Conservation (phyloP, 2,113 vertebrate species). For the Polypterus senegalus region DNA sequence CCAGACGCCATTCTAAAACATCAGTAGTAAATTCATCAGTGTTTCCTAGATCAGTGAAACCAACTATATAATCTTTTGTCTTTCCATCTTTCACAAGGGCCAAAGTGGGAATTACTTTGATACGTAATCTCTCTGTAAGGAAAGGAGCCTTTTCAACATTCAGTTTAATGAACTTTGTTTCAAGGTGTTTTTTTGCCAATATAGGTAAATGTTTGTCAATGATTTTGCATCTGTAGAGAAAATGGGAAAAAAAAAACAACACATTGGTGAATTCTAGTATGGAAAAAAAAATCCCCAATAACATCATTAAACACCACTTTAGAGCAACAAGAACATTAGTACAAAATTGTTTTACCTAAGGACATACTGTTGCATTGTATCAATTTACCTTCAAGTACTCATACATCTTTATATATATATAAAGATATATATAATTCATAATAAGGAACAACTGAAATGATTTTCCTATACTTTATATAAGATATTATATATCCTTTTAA, state of each 20-base stretch:
- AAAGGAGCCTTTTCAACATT: constrained; percentile 94
- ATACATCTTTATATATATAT: too few species aligned
- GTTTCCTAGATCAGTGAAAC: constrained; percentile 86
- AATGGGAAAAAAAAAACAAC: constrained; percentile 9
- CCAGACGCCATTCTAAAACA: constrained; percentile 87
- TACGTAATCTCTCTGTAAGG: constrained; percentile 77
- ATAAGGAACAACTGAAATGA: too few species aligned
- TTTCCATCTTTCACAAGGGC: constrained; percentile 85
- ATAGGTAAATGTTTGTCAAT: constrained; percentile 78
- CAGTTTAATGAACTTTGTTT: constrained; percentile 93
- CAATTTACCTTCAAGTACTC: too few species aligned
- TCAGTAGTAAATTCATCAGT: constrained; percentile 91
- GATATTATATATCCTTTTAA: too few species aligned
- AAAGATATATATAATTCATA: too few species aligned
- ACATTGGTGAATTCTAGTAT: background rate
- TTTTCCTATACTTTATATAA: too few species aligned
- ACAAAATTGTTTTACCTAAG: background rate
- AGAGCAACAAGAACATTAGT: too few species aligned
- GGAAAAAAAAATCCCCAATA: background rate
- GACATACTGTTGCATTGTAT: too few species aligned
- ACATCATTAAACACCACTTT: background rate
- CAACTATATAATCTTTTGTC: constrained; percentile 84
- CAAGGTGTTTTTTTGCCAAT: constrained; percentile 86
- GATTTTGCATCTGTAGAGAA: constrained; percentile 71
- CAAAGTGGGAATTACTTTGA: constrained; percentile 86